A percentile compares a stretch with the other conserved stretches of the same genome.
phyloP scores from a whole-genome alignment of 2,888 invertebrate genomes.

The Lasioglossum morio region DNA sequence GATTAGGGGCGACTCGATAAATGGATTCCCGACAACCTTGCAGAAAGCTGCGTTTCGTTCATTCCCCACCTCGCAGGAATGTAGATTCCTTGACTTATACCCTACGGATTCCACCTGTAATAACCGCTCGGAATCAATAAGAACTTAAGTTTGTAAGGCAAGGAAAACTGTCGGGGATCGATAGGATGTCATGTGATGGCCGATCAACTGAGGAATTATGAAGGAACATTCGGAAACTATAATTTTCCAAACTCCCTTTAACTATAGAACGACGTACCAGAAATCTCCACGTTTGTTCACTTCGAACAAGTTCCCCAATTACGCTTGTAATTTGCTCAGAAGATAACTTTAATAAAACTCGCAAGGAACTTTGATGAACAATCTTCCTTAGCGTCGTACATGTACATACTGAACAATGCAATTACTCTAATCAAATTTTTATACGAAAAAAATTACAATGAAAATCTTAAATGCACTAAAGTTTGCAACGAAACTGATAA shows the following conservation, averaged over 20 bases:
- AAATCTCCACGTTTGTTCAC: no score
- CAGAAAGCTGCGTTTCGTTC: conserved; percentile 5
- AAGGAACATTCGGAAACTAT: conserved; percentile 15
- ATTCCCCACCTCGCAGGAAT: conserved; percentile 29
- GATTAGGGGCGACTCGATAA: not conserved
- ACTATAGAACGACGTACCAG: not conserved
- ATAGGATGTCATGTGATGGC: conserved; percentile 51
- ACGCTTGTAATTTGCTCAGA: not conserved
- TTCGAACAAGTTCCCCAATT: not conserved
- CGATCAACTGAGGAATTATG: conserved; percentile 34
- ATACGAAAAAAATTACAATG: not conserved
- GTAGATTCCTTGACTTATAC: conserved; percentile 61
- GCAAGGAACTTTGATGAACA: not conserved
- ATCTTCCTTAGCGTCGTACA: not conserved
- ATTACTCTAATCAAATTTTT: not conserved
- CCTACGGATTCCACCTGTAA: conserved; percentile 66
- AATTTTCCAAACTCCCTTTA: not conserved
- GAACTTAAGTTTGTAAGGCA: conserved; percentile 72
- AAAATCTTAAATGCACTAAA: not conserved
- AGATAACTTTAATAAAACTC: not conserved
- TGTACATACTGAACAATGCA: not conserved
- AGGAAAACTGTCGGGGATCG: conserved; percentile 66
- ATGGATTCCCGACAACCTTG: conserved; percentile 42
- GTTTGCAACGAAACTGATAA: not conserved
- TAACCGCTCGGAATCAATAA: conserved; percentile 74